phyloP scores from a whole-genome alignment of 2,888 invertebrate genomes.

The Endotricha flammealis region DNA sequence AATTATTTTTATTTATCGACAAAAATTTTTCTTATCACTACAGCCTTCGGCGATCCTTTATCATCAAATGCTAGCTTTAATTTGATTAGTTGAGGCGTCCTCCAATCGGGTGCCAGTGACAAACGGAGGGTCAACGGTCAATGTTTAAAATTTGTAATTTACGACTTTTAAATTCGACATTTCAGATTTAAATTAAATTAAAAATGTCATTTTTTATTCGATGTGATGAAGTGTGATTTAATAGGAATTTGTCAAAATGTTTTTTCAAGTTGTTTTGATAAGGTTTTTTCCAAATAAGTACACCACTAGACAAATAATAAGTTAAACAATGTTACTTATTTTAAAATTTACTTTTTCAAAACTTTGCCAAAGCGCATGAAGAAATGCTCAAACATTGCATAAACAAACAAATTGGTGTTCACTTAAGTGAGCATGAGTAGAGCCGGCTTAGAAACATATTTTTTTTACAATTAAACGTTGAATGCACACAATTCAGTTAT shows the following conservation, averaged over 20 bases:
- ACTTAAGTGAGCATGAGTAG: too few relatives aligned
- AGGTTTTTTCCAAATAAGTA: too few relatives aligned
- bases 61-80: constrained; percentile 55
- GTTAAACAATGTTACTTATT: too few relatives aligned
- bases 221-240: background rate
- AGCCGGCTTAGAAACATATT: too few relatives aligned
- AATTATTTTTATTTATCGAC: constrained; percentile 8
- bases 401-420: too few relatives aligned
- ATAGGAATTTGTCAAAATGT: background rate
- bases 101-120: constrained; percentile 37
- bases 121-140: constrained; percentile 50
- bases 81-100: constrained; percentile 60
- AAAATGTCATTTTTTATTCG: constrained; percentile 18
- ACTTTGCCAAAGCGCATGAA: too few relatives aligned
- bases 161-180: constrained; percentile 55
- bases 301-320: too few relatives aligned
- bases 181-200: constrained; percentile 51
- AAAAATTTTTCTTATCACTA: constrained; percentile 31
- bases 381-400: too few relatives aligned
- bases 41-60: constrained; percentile 40
- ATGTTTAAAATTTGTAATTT: constrained; percentile 60
- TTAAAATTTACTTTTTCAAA: too few relatives aligned
- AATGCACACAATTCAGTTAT: too few relatives aligned
- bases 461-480: too few relatives aligned
- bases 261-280: too few relatives aligned